Evolutionary conservation across 1,140 invertebrate species (phyloP).

Genomic region (Pogonognathellus flavescens): DNA sequence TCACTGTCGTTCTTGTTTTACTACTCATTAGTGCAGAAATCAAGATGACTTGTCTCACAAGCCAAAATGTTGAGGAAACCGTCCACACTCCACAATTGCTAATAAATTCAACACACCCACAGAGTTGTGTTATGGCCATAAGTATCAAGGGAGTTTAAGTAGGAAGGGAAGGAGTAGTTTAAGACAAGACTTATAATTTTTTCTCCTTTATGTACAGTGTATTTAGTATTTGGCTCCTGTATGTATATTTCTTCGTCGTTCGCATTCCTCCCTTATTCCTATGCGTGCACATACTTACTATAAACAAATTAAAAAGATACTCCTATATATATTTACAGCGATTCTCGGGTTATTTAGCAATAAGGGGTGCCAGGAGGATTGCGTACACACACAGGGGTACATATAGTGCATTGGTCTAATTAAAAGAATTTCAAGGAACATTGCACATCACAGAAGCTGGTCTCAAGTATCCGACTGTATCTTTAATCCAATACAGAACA

Average conservation of each 20-base stretch:
- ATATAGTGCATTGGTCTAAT: background rate
- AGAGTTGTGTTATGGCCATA: background rate
- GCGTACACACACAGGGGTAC: background rate
- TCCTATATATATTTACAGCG: no score
- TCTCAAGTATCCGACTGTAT: background rate
- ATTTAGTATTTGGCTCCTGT: no score
- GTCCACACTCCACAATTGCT: background rate
- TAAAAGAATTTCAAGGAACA: conserved; percentile 46
- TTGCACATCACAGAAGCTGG: conserved; percentile 37
- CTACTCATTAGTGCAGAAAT: conserved; percentile 40
- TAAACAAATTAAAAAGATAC: no score
- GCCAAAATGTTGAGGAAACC: background rate
- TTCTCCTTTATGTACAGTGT: no score
- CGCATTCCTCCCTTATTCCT: no score
- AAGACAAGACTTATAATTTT: no score
- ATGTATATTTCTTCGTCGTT: no score
- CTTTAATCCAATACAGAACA: conserved; percentile 7
- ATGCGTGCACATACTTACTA: no score
- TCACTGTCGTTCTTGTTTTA: conserved; percentile 31
- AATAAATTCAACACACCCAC: conserved; percentile 7
- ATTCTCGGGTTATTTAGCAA: no score
- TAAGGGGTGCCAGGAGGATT: no score
- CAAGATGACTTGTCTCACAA: background rate
- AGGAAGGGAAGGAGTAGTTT: no score
- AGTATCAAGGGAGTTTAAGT: background rate